Evolutionary conservation across 2,797 vertebrate species (phyloP).

Genomic region (Pterois miles): DNA sequence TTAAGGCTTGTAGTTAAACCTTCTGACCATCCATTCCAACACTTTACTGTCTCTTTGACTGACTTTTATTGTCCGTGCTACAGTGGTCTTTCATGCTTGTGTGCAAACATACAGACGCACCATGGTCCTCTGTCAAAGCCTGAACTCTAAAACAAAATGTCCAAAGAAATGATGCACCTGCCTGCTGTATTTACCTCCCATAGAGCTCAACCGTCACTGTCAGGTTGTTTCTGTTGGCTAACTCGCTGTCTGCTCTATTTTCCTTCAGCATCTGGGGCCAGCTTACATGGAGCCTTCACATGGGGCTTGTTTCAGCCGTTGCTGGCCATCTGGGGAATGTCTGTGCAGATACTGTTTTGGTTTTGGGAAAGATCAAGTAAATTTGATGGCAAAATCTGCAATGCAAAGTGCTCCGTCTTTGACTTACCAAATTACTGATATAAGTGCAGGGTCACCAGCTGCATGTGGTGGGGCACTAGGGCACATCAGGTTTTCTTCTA

Average conservation of each 20-base stretch:
- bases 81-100: conserved; percentile 16
- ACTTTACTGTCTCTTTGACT: conserved; percentile 19
- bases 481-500: background rate
- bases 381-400: background rate
- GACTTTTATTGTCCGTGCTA: conserved; percentile 33
- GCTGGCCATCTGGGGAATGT: conserved; percentile 8
- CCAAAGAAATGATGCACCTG: conserved; percentile 27
- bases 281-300: conserved; percentile 23
- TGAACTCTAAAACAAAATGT: conserved; percentile 7
- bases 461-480: background rate
- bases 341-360: conserved; percentile 2
- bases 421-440: background rate
- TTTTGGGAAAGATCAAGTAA: background rate
- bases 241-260: conserved; percentile 28
- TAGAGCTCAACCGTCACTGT: conserved; percentile 21
- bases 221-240: conserved; percentile 52
- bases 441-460: background rate
- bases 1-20: background rate
- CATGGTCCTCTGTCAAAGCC: conserved; percentile 12
- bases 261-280: conserved; percentile 32
- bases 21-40: background rate
- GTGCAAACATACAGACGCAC: conserved; percentile 28
- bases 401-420: background rate
- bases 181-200: conserved; percentile 13
- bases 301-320: conserved; percentile 19